These are phyloP conservation scores for Liposcelis brunnea DNA, from an alignment of 2,888 invertebrate genomes.

Conservation along the genomic window DNA sequence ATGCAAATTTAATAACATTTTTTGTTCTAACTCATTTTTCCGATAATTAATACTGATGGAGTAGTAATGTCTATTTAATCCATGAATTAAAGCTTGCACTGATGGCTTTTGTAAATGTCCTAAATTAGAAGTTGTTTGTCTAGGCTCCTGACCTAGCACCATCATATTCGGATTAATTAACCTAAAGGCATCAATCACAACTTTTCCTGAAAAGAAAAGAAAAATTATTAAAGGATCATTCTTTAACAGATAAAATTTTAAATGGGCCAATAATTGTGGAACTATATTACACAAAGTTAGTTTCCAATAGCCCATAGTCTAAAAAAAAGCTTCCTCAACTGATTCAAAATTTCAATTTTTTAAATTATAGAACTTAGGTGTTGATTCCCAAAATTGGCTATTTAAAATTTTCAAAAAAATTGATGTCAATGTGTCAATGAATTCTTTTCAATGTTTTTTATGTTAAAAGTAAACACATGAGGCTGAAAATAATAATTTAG, in stretches of 20 bases:
- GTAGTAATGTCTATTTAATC: slow-evolving; percentile 96
- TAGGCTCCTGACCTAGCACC: slow-evolving; percentile 94
- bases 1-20: slow-evolving; percentile 95
- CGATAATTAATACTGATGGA: slow-evolving; percentile 99
- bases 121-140: slow-evolving; percentile 96
- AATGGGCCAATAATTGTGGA: neutral
- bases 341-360: no score
- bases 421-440: no score
- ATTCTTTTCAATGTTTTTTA: no score
- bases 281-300: neutral
- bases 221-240: neutral
- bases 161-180: slow-evolving; percentile 98
- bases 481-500: no score
- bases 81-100: slow-evolving; percentile 94
- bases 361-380: no score
- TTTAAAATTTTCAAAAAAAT: no score
- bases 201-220: slow-evolving; percentile 37
- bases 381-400: no score
- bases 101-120: slow-evolving; percentile 98
- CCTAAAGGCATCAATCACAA: slow-evolving; percentile 99
- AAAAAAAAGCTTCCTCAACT: no score
- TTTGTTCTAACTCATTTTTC: slow-evolving; percentile 97
- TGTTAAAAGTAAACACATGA: no score
- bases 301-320: no score
- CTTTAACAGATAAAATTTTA: neutral